A percentile compares a stretch with the other conserved stretches of the same genome.
phyloP scores from a whole-genome alignment of 2,113 vertebrate genomes.

The Penelope pileata region DNA sequence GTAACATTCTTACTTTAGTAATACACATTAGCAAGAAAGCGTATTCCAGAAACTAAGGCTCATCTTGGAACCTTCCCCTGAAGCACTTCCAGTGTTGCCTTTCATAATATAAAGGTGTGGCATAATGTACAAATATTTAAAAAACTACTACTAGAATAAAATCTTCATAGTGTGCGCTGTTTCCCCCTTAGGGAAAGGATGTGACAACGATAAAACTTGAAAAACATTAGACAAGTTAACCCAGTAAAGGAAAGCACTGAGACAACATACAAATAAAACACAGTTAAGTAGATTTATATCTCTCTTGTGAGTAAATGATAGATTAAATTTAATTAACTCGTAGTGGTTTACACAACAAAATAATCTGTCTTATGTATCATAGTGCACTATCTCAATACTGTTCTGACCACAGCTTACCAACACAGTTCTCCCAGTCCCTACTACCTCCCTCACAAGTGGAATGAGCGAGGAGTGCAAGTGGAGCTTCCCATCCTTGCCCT shows the following conservation, averaged over 20 bases:
- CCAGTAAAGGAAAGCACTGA: not conserved
- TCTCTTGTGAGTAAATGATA: not conserved
- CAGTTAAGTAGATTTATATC: not conserved
- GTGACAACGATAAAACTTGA: not conserved
- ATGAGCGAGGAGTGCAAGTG: not conserved
- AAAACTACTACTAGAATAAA: not conserved
- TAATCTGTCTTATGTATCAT: not conserved
- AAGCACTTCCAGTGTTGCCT: not conserved
- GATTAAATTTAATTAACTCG: slow-evolving; percentile 6
- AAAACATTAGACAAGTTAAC: not conserved
- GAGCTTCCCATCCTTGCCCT: not conserved
- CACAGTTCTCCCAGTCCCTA: not conserved
- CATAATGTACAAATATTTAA: not conserved
- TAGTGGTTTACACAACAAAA: not conserved
- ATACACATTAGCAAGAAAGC: not conserved
- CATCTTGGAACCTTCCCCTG: not conserved
- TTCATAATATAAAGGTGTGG: not conserved
- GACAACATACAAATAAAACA: not conserved
- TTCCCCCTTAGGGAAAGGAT: not conserved
- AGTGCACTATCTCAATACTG: not conserved
- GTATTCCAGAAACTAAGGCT: not conserved
- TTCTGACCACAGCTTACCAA: not conserved
- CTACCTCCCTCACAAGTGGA: not conserved
- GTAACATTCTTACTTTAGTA: not conserved
- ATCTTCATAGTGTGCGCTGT: not conserved